Evolutionary conservation across 1,140 invertebrate species (phyloP), one percentile per base, ranked within the genome.

Genomic region (Diploscapter pachys): DNA sequence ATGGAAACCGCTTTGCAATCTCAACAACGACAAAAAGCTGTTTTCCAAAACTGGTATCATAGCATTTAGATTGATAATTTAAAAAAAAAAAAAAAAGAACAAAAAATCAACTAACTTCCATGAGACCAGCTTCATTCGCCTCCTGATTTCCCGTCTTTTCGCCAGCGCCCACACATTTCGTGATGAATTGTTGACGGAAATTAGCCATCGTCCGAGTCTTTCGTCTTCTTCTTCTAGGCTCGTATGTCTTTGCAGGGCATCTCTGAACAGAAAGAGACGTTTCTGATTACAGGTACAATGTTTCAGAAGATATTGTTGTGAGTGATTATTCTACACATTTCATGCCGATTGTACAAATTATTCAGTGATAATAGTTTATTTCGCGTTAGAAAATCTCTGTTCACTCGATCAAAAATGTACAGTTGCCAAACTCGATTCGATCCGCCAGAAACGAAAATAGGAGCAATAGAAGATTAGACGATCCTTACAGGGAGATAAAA

Each of bases 151-250:
- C 66, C 1, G 31, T 31, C 31, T 31, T 31, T 31, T 31, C 31
- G 51, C 57, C 66, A 9, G 48, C 50, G 5, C n/a, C 9, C 5
- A 68, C 8, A 48, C 66, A 68, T 54, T 68, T 68, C 50, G 6
- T 9, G 66, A 68, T 68, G 48, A 68, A 48, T 11, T 68, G 53
- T 54, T 54, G 53, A 6, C 66, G 66, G 66, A 68, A 68, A 48
- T 68, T 68, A 11, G 50, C 66, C 66, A 68, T 68, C 51, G 11
- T 65, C 63, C 1, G 13, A 8, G 2, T 9, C 31, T 65, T 31
- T 65, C 13, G 51, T 59, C 31, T 59, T 11, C 57, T 9, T 59
- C 31, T 31, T 59, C 9, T 31, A 59, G 9, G 9, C 57, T 59
- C 31, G 9, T 59, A 31, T 11, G 57, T 31, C 31, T 31, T 31